Percentiles rank a stretch among this genome's conserved stretches.
These are phyloP conservation scores for Solenopsis invicta DNA, from an alignment of 1,140 invertebrate species.

Conservation along the genomic window DNA sequence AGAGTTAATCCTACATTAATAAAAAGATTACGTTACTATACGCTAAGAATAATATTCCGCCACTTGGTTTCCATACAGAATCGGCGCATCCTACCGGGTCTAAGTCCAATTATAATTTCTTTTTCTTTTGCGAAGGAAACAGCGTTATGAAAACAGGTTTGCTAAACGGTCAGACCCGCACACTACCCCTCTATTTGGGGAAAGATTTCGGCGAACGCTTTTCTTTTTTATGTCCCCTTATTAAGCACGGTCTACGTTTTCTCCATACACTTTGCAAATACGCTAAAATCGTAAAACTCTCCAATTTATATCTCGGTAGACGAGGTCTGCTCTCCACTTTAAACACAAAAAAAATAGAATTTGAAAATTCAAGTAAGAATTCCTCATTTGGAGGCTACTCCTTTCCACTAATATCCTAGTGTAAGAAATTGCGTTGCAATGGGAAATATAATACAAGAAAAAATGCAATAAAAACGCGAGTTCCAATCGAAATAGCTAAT, in stretches of 20 bases:
- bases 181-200: constrained; percentile 28
- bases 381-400: too few relatives aligned
- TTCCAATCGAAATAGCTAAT: neutral
- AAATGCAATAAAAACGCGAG: too few relatives aligned
- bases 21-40: constrained; percentile 80
- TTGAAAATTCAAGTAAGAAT: too few relatives aligned
- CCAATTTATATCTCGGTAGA: neutral
- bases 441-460: too few relatives aligned
- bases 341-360: too few relatives aligned
- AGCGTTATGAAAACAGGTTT: constrained; percentile 15
- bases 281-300: neutral
- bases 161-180: constrained; percentile 57
- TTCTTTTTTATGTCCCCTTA: neutral
- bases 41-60: constrained; percentile 74
- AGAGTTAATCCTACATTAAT: constrained; percentile 81
- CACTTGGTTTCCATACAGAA: constrained; percentile 72
- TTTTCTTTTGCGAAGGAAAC: neutral
- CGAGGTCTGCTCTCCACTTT: too few relatives aligned
- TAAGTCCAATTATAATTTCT: constrained; percentile 47
- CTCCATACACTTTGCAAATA: neutral
- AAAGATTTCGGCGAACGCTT: constrained; percentile 38
- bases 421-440: too few relatives aligned
- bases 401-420: too few relatives aligned
- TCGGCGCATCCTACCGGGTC: constrained; percentile 73
- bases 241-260: constrained; percentile 9